Percentiles rank a stretch among this genome's conserved stretches.
phyloP scores from a whole-genome alignment of 2,797 vertebrate genomes.

The Selene dorsalis region DNA sequence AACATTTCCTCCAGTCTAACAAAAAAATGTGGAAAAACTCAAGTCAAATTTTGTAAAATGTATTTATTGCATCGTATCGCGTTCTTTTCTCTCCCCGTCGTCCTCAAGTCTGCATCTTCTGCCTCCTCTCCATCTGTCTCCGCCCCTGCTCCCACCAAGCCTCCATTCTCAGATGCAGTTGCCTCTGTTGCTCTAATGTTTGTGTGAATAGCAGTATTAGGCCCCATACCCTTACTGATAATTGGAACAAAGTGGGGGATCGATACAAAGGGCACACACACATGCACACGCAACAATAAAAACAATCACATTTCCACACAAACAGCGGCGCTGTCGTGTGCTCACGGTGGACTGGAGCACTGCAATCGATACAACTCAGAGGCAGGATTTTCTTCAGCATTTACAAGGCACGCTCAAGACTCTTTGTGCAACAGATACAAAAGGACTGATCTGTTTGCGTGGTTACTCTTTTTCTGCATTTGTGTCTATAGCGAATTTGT shows the following conservation, averaged over 20 bases:
- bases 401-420: conserved; percentile 59
- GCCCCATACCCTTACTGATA: conserved; percentile 76
- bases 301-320: conserved; percentile 65
- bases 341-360: conserved; percentile 43
- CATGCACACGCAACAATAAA: conserved; percentile 48
- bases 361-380: conserved; percentile 75
- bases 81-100: not conserved
- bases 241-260: conserved; percentile 86
- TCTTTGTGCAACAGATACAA: conserved; percentile 41
- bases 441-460: conserved; percentile 19
- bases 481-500: conserved; percentile 8
- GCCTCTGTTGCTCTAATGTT: conserved; percentile 67
- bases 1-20: conserved; percentile 8
- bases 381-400: conserved; percentile 71
- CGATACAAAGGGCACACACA: conserved; percentile 67
- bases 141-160: conserved; percentile 31
- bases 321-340: conserved; percentile 28
- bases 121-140: conserved; percentile 12
- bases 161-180: conserved; percentile 39
- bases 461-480: conserved; percentile 12
- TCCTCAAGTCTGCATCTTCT: conserved; percentile 25
- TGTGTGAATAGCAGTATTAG: conserved; percentile 75
- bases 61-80: conserved; percentile 30
- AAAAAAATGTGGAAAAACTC: conserved; percentile 24
- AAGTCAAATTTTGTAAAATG: conserved; percentile 6